Conservation (phyloP, 2,888 invertebrate species). For the Melieria crassipennis region DNA sequence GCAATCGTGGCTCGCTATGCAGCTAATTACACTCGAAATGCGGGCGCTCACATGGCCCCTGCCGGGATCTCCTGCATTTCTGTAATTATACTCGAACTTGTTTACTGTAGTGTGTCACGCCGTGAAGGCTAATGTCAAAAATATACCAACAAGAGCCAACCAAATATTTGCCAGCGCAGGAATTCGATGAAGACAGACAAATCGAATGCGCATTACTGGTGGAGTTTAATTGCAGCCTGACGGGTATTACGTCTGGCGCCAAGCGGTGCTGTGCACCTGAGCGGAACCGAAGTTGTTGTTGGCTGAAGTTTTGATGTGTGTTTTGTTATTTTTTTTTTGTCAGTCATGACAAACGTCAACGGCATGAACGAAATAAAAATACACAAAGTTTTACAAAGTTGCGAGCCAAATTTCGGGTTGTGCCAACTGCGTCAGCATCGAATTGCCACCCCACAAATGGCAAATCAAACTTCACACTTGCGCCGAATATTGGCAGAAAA, state of each 20-base stretch:
- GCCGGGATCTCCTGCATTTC: too few relatives aligned
- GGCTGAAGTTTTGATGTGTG: background rate
- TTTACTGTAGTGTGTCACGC: too few relatives aligned
- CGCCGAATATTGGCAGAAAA: too few relatives aligned
- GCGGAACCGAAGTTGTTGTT: background rate
- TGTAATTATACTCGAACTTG: too few relatives aligned
- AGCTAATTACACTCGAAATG: too few relatives aligned
- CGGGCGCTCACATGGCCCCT: too few relatives aligned
- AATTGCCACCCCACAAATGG: background rate
- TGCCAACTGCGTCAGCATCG: background rate
- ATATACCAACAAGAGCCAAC: too few relatives aligned
- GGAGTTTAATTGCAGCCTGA: constrained; percentile 2
- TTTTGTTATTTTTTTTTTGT: background rate
- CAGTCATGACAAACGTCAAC: background rate
- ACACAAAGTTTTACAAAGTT: background rate
- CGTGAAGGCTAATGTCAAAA: too few relatives aligned
- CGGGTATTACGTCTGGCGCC: constrained; percentile 22
- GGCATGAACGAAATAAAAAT: background rate
- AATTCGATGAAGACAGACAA: background rate
- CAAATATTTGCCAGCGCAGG: too few relatives aligned
- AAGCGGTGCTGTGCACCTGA: constrained; percentile 22
- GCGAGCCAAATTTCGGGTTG: background rate
- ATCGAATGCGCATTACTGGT: background rate
- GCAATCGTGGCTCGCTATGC: too few relatives aligned
- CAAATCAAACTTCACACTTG: too few relatives aligned